Evolutionary conservation across 2,888 invertebrate species (phyloP), one percentile per base, ranked within the genome.

Genomic region (Biston betularia): DNA sequence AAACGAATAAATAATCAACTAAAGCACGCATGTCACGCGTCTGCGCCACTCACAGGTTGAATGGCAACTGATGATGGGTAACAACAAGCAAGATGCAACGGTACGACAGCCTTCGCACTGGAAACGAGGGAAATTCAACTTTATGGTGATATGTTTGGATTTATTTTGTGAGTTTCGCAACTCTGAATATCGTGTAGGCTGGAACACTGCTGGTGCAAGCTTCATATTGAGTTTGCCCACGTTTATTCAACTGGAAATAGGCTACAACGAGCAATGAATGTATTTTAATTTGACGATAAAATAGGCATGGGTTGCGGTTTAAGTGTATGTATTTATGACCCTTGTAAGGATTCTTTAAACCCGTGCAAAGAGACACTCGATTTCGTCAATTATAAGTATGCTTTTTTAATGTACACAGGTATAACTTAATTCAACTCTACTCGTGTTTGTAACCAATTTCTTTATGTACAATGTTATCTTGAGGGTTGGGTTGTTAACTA

Each of bases 41-140:
- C 84, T 79, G 79, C 71, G 49, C 74, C 42, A 57, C 68, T 48
- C 77, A 70, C 76, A 73, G 76, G 77, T 76, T 72, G 77, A 75
- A 75, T 77, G 82, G 79, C 77, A 77, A 92, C 92, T 92, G 86
- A 85, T 84, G 80, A 77, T 80, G 79, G 78, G 62, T 54, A 44
- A 40, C 44, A 12, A 54, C 54, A 75, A 75, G 76, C 76, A 75
- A 79, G 82, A 81, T 85, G 82, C 82, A 82, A 79, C 79, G 75
- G 73, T 73, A 76, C 71, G 71, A 76, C 80, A 81, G 78, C 78
- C 79, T 77, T 81, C 78, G 70, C 67, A 71, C 38, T 75, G 65
- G 70, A 46, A 70, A 72, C 77, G 72, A 58, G 66, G 79, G 65
- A 86, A 85, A 80, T 67, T 83, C 73, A 64, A 77, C 81, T 82